These are phyloP conservation scores for Sebastolobus altivelis DNA, from an alignment of 2,797 vertebrate species.

Conservation along the genomic window DNA sequence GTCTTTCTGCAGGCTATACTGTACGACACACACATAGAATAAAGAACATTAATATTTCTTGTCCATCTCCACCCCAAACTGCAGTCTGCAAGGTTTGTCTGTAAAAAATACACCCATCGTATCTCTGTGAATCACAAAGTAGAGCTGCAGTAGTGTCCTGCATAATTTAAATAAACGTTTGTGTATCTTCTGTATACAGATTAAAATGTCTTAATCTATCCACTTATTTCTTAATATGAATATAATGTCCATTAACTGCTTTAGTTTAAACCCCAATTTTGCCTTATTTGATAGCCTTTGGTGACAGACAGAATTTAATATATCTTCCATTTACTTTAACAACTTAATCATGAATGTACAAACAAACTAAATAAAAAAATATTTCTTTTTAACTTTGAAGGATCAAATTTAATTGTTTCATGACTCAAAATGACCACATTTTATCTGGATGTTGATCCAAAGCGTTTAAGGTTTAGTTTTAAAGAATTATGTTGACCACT, in stretches of 20 bases:
- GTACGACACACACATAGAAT: background rate
- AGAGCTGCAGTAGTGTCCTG: background rate
- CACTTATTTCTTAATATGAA: background rate
- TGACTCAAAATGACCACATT: background rate
- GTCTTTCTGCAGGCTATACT: slow-evolving; percentile 17
- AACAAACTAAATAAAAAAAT: background rate
- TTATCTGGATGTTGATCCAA: background rate
- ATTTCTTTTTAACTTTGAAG: background rate
- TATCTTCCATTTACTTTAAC: background rate
- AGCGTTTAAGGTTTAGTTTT: background rate
- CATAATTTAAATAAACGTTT: background rate
- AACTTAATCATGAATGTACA: background rate
- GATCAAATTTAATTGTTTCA: background rate
- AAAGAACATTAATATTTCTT: slow-evolving; percentile 1
- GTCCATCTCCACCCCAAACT: background rate
- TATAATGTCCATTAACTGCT: background rate
- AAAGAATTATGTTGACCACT: background rate
- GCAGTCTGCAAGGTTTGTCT: background rate
- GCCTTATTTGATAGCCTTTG: background rate
- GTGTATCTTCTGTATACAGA: background rate
- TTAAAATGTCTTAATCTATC: background rate
- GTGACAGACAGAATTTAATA: background rate
- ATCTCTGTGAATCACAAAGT: background rate
- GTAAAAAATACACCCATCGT: background rate
- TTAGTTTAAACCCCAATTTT: background rate